These are phyloP conservation scores for Enteromius afrohamiltoni DNA, from an alignment of 2,797 vertebrate species.

Conservation along the genomic window DNA sequence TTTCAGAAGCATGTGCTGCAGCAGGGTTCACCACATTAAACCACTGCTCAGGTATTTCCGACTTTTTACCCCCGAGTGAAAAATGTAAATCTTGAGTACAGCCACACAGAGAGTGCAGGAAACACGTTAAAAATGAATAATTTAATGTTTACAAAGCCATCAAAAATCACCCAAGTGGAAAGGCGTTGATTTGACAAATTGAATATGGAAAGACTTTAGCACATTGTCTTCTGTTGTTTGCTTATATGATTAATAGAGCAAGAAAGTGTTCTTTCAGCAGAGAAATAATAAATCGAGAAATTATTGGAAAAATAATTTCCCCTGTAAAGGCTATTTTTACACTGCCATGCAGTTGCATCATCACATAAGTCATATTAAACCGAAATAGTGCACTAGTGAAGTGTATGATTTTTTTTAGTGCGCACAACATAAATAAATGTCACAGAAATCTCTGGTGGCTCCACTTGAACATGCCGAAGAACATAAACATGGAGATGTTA, in stretches of 20 bases:
- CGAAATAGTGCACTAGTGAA: background rate
- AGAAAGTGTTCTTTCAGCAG: background rate
- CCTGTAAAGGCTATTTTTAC: slow-evolving; percentile 3
- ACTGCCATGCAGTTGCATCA: background rate
- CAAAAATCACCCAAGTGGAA: background rate
- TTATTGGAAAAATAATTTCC: slow-evolving; percentile 10
- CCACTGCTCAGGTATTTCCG: background rate
- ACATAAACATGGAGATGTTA: slow-evolving; percentile 9
- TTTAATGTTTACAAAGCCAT: slow-evolving; percentile 7
- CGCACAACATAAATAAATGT: slow-evolving; percentile 1
- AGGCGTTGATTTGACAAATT: background rate
- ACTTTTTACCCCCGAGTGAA: background rate
- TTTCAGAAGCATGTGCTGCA: background rate
- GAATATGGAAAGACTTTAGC: background rate
- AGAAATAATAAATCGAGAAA: background rate
- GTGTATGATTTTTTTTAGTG: background rate
- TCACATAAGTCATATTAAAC: slow-evolving; percentile 16
- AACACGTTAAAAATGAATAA: background rate
- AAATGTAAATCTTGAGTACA: background rate
- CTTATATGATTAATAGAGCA: background rate
- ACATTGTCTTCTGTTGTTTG: background rate
- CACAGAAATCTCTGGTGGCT: slow-evolving; percentile 14
- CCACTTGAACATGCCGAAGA: background rate
- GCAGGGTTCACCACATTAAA: background rate
- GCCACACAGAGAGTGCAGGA: background rate